A percentile compares a stretch with the other conserved stretches of the same genome.
phyloP scores from a whole-genome alignment of 2,113 vertebrate genomes.

The Polypterus bichir region DNA sequence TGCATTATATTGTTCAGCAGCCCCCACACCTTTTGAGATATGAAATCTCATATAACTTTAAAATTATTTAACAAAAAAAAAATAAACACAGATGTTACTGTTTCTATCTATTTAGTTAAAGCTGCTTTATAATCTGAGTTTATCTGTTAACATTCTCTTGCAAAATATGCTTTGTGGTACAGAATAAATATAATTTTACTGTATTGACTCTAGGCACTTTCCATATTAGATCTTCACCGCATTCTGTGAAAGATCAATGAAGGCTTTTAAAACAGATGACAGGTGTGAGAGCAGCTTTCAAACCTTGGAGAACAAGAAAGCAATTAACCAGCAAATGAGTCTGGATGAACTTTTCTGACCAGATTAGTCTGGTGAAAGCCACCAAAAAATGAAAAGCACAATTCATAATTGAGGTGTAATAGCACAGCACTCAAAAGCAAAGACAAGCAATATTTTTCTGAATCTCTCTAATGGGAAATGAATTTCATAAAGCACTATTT shows the following conservation, averaged over 20 bases:
- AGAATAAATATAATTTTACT: neutral
- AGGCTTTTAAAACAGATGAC: conserved; percentile 57
- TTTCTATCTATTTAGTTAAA: too few relatives aligned
- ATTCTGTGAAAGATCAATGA: conserved; percentile 64
- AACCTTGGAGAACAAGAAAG: conserved; percentile 60
- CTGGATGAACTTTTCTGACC: conserved; percentile 54
- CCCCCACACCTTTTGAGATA: too few relatives aligned
- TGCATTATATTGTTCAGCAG: too few relatives aligned
- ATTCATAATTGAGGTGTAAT: conserved; percentile 22
- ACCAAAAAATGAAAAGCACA: conserved; percentile 34
- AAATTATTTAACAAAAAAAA: too few relatives aligned
- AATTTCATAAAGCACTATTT: too few relatives aligned
- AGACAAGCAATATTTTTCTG: too few relatives aligned
- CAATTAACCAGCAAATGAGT: conserved; percentile 69
- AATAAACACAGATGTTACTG: too few relatives aligned
- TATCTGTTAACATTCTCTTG: too few relatives aligned
- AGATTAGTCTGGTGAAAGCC: conserved; percentile 40
- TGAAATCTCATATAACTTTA: too few relatives aligned
- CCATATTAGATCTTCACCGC: conserved; percentile 27
- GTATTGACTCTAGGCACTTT: neutral
- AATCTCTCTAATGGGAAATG: too few relatives aligned
- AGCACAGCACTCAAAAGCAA: neutral
- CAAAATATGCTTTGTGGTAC: too few relatives aligned
- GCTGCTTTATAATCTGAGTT: too few relatives aligned
- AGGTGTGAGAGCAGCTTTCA: conserved; percentile 36